A percentile compares a stretch with the other conserved stretches of the same genome.
These are phyloP conservation scores for Pelvicachromis taeniatus DNA, from an alignment of 2,113 vertebrate genomes.

Conservation along the genomic window DNA sequence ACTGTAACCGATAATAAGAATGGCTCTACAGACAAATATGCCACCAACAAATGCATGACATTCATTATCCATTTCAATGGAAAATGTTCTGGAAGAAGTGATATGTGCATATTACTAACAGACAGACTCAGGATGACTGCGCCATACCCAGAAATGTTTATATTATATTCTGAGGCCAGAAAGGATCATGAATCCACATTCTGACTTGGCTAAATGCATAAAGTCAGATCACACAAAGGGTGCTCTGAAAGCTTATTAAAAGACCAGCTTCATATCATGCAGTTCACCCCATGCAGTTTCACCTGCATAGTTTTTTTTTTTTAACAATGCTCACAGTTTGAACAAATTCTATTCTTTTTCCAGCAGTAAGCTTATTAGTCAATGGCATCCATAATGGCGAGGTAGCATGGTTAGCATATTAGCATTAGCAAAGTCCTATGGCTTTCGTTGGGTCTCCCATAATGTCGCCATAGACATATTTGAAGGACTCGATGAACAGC, in stretches of 20 bases:
- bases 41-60: slow-evolving; percentile 13
- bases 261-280: slow-evolving; percentile 29
- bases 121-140: not conserved
- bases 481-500: slow-evolving; percentile 96
- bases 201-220: not conserved
- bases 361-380: slow-evolving; percentile 55
- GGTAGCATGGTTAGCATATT: slow-evolving; percentile 52
- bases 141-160: not conserved
- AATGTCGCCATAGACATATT: slow-evolving; percentile 91
- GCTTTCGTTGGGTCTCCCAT: slow-evolving; percentile 85
- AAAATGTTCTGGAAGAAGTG: slow-evolving; percentile 11
- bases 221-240: not conserved
- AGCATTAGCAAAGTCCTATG: slow-evolving; percentile 81
- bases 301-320: not conserved
- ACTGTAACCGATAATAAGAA: slow-evolving; percentile 19
- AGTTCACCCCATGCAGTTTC: slow-evolving; percentile 7
- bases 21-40: slow-evolving; percentile 13
- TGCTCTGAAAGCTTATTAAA: not conserved
- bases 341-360: slow-evolving; percentile 16
- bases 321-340: slow-evolving; percentile 20
- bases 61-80: slow-evolving; percentile 11
- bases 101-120: slow-evolving; percentile 21
- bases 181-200: not conserved
- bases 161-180: not conserved
- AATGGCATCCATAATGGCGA: slow-evolving; percentile 40